phyloP scores from a whole-genome alignment of 2,888 invertebrate species.

The Ophion obscuratus region DNA sequence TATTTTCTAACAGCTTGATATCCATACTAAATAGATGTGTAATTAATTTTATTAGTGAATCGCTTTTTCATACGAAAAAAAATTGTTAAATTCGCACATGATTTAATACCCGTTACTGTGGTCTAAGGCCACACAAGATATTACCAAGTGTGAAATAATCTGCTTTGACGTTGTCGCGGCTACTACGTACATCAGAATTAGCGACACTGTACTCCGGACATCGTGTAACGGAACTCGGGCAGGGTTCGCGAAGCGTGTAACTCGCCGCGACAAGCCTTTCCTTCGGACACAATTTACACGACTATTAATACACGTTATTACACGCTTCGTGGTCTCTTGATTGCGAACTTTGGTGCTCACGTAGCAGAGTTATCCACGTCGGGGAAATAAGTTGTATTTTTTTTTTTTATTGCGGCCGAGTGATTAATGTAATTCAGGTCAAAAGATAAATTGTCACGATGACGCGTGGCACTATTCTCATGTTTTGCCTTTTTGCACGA shows the following conservation, averaged over 20 bases:
- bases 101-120: no score
- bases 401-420: not conserved
- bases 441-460: constrained; percentile 36
- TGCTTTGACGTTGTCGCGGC: not conserved
- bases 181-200: not conserved
- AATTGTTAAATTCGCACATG: no score
- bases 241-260: constrained; percentile 11
- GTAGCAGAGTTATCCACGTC: not conserved
- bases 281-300: constrained; percentile 9
- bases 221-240: not conserved
- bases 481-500: not conserved
- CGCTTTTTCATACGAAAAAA: no score
- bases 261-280: not conserved
- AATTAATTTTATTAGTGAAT: no score
- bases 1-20: no score
- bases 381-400: not conserved
- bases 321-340: constrained; percentile 41
- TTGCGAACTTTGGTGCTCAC: constrained; percentile 17
- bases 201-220: not conserved
- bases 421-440: constrained; percentile 61
- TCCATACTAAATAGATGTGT: no score
- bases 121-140: not conserved
- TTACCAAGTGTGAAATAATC: not conserved
- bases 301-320: constrained; percentile 49
- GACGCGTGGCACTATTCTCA: constrained; percentile 38